phyloP scores from a whole-genome alignment of 1,140 invertebrate genomes.

The Diuraphis noxia region DNA sequence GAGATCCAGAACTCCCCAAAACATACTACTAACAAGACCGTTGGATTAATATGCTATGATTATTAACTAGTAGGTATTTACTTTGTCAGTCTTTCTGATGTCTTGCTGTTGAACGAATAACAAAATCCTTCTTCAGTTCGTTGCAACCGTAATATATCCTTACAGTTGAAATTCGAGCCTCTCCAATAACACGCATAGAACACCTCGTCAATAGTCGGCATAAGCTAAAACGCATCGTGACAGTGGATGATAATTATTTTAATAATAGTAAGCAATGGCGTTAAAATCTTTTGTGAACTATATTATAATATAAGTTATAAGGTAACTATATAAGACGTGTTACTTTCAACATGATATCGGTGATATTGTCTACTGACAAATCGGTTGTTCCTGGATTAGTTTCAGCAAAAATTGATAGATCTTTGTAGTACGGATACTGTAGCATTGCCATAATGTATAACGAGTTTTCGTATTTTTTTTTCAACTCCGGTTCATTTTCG shows the following conservation, averaged over 20 bases:
- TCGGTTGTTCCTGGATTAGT: not conserved
- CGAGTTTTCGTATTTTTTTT: slow-evolving; percentile 37
- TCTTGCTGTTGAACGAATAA: slow-evolving; percentile 58
- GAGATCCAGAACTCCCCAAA: too few species aligned
- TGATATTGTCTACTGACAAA: not conserved
- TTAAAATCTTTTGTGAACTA: not conserved
- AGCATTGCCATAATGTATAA: slow-evolving; percentile 49
- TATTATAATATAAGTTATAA: not conserved
- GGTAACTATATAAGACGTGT: not conserved
- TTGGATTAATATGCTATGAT: too few species aligned
- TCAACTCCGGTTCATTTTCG: not conserved
- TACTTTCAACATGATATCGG: slow-evolving; percentile 54
- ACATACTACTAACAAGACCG: too few species aligned
- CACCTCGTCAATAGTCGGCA: slow-evolving; percentile 55
- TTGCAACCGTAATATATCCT: slow-evolving; percentile 55
- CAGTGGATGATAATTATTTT: not conserved
- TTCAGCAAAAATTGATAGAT: not conserved
- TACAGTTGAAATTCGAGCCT: slow-evolving; percentile 52
- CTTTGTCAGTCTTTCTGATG: slow-evolving; percentile 52
- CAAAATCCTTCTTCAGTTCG: slow-evolving; percentile 57
- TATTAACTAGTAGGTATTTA: not conserved
- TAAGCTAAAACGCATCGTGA: slow-evolving; percentile 45
- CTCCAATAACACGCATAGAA: slow-evolving; percentile 56
- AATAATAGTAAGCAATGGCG: not conserved
- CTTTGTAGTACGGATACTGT: slow-evolving; percentile 54